Conservation (phyloP, 2,113 vertebrate genomes). For the Rhadina sibilatrix region DNA sequence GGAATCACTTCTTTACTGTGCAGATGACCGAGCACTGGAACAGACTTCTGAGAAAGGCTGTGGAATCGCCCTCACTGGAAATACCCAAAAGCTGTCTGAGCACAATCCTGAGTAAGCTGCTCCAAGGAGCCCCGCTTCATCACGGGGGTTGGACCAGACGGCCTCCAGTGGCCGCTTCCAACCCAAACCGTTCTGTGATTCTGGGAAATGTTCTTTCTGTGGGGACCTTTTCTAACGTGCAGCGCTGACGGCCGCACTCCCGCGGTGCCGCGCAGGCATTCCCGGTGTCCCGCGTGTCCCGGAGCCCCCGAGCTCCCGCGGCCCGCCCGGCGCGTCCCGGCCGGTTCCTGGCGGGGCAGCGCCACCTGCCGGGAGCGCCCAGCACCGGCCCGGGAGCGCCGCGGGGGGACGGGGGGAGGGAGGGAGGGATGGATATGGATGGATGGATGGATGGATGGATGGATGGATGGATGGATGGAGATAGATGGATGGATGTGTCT, state of each 20-base stretch:
- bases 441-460: background rate
- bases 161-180: background rate
- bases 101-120: background rate
- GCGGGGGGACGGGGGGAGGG: background rate
- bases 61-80: background rate
- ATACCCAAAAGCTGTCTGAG: background rate
- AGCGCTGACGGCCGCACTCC: background rate
- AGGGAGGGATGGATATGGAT: background rate
- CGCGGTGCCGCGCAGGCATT: background rate
- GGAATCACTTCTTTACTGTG: background rate
- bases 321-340: background rate
- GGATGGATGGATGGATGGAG: background rate
- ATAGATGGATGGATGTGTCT: background rate
- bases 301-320: background rate
- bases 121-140: too few relatives aligned
- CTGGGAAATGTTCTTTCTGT: background rate
- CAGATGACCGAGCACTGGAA: background rate
- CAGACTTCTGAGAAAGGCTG: background rate
- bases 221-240: background rate
- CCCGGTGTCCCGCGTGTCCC: background rate
- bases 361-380: conserved; percentile 29
- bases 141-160: background rate
- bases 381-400: background rate
- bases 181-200: background rate
- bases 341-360: background rate